Percentiles rank a stretch among this genome's conserved stretches.
These are phyloP conservation scores for Agriopis aurantiaria DNA, from an alignment of 2,888 invertebrate genomes.

Conservation along the genomic window DNA sequence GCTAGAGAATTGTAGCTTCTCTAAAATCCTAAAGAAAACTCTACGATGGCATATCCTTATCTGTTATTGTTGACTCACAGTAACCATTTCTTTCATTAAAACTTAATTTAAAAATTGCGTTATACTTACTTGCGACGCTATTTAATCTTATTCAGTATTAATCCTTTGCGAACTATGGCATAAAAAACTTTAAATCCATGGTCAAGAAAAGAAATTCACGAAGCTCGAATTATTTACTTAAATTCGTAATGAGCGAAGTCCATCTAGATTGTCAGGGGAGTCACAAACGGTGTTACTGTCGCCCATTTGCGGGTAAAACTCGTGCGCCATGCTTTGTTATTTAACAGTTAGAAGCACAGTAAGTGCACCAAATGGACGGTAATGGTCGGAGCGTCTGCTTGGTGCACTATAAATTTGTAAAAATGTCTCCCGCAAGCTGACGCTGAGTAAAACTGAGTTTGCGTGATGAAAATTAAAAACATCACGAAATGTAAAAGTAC, in stretches of 20 bases:
- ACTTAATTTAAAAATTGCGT: too few relatives aligned
- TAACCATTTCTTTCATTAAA: too few relatives aligned
- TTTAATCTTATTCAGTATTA: too few relatives aligned
- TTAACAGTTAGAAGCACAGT: slow-evolving; percentile 51
- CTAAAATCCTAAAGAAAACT: too few relatives aligned
- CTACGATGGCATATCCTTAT: too few relatives aligned
- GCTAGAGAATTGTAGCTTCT: too few relatives aligned
- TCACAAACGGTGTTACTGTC: slow-evolving; percentile 48
- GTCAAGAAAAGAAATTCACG: not conserved
- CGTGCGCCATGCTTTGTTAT: slow-evolving; percentile 55
- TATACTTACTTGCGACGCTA: too few relatives aligned
- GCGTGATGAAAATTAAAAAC: slow-evolving; percentile 12
- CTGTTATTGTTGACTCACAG: too few relatives aligned
- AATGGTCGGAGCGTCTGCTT: slow-evolving; percentile 51
- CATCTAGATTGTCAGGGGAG: slow-evolving; percentile 45
- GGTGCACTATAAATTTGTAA: slow-evolving; percentile 51
- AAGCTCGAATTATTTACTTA: slow-evolving; percentile 12
- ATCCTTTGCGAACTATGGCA: too few relatives aligned
- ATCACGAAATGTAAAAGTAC: not conserved
- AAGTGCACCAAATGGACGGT: slow-evolving; percentile 65
- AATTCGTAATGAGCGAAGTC: slow-evolving; percentile 50
- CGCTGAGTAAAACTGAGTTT: slow-evolving; percentile 29
- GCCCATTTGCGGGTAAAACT: slow-evolving; percentile 49
- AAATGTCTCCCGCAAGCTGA: slow-evolving; percentile 42
- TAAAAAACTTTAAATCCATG: not conserved